Percentiles rank a stretch among this genome's conserved stretches.
Evolutionary conservation across 2,797 vertebrate species (phyloP).

Genomic region (Australoheros facetus): DNA sequence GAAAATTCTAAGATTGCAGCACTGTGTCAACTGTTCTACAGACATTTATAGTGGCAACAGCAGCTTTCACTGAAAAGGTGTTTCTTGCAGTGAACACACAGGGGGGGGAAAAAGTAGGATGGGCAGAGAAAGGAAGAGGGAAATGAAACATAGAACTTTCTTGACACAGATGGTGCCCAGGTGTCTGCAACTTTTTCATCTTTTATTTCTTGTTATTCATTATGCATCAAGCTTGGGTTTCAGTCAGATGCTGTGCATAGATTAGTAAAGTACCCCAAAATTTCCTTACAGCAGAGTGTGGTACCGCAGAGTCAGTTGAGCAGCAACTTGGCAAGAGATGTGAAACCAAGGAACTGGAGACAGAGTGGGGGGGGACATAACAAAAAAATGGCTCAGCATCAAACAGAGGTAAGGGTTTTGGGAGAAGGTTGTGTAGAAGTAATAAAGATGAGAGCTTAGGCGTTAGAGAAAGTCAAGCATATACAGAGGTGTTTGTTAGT

Average conservation of each 20-base stretch:
- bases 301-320: conserved; percentile 57
- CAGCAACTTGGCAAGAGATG: conserved; percentile 70
- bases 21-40: conserved; percentile 39
- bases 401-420: conserved; percentile 45
- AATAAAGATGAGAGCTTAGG: conserved; percentile 29
- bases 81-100: conserved; percentile 30
- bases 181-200: conserved; percentile 68
- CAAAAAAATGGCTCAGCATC: conserved; percentile 57
- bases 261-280: conserved; percentile 61
- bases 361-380: not conserved
- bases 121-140: conserved; percentile 4
- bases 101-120: conserved; percentile 12
- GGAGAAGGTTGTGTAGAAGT: conserved; percentile 33
- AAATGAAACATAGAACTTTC: conserved; percentile 56
- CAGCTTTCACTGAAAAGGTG: conserved; percentile 29
- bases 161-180: conserved; percentile 69
- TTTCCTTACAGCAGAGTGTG: conserved; percentile 43
- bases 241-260: conserved; percentile 67
- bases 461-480: not conserved
- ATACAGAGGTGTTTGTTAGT: not conserved
- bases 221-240: conserved; percentile 67
- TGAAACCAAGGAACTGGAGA: conserved; percentile 46
- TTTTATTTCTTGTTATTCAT: conserved; percentile 76
- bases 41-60: conserved; percentile 22
- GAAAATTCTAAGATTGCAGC: conserved; percentile 47